Evolutionary conservation across 2,797 vertebrate genomes (phyloP).

Genomic region (Gila robusta): DNA sequence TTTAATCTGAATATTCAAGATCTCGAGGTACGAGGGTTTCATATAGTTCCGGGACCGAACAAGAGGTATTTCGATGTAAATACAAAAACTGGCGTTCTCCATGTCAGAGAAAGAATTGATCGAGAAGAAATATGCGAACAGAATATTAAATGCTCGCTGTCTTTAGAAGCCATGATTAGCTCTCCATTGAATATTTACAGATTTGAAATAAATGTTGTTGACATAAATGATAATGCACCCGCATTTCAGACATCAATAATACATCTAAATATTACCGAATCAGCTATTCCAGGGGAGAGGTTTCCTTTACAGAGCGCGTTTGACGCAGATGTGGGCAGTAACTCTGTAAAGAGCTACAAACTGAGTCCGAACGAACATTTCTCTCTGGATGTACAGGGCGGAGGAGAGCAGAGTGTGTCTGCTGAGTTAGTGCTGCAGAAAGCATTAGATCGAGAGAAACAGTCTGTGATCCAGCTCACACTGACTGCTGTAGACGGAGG

Average conservation of each 20-base stretch:
- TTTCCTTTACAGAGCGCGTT: slow-evolving; percentile 58
- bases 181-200: slow-evolving; percentile 57
- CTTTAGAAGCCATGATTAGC: slow-evolving; percentile 58
- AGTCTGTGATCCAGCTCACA: slow-evolving; percentile 53
- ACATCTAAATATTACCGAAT: slow-evolving; percentile 70
- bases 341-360: slow-evolving; percentile 64
- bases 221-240: slow-evolving; percentile 66
- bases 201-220: slow-evolving; percentile 59
- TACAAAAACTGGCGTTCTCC: slow-evolving; percentile 59
- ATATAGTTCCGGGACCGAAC: slow-evolving; percentile 66
- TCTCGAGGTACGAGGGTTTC: slow-evolving; percentile 74
- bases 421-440: slow-evolving; percentile 66
- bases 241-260: slow-evolving; percentile 80
- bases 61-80: slow-evolving; percentile 66
- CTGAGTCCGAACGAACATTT: slow-evolving; percentile 66
- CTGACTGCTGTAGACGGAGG: slow-evolving; percentile 66
- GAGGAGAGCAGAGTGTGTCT: slow-evolving; percentile 57
- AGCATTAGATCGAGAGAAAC: slow-evolving; percentile 66
- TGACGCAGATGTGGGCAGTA: slow-evolving; percentile 64
- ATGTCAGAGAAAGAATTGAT: slow-evolving; percentile 62
- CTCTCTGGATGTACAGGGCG: slow-evolving; percentile 63
- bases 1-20: slow-evolving; percentile 74
- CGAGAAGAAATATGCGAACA: slow-evolving; percentile 65
- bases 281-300: slow-evolving; percentile 65
- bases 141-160: slow-evolving; percentile 55